phyloP scores from a whole-genome alignment of 2,113 vertebrate genomes.

The Piaya cayana region DNA sequence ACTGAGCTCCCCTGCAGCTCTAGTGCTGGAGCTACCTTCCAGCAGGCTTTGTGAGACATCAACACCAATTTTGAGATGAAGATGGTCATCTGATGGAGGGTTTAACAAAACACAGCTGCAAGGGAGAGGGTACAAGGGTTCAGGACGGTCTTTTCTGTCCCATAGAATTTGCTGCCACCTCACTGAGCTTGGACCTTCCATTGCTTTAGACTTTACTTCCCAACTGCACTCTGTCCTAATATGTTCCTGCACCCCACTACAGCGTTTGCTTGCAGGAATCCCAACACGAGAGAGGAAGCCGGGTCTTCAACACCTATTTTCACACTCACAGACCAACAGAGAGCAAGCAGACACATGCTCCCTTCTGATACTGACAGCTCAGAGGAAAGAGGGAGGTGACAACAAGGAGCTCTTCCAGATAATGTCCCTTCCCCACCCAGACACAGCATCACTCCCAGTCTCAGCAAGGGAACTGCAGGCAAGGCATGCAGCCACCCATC shows the following conservation, averaged over 20 bases:
- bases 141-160: not conserved
- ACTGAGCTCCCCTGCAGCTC: not conserved
- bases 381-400: not conserved
- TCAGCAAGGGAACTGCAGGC: not conserved
- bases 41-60: not conserved
- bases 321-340: not conserved
- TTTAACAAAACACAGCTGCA: not conserved
- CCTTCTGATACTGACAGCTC: not conserved
- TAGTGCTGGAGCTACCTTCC: not conserved
- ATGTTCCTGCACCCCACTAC: not conserved
- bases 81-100: not conserved
- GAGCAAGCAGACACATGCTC: not conserved
- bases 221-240: not conserved
- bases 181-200: not conserved
- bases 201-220: not conserved
- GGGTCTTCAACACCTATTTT: not conserved
- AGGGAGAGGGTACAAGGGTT: accelerated
- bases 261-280: not conserved
- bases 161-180: not conserved
- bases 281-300: accelerated
- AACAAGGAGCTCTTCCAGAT: not conserved
- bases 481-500: not conserved
- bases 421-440: not conserved
- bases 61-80: not conserved
- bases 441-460: not conserved